These are phyloP conservation scores for Prosopocoilus inquinatus DNA, from an alignment of 2,888 invertebrate genomes.

Conservation along the genomic window DNA sequence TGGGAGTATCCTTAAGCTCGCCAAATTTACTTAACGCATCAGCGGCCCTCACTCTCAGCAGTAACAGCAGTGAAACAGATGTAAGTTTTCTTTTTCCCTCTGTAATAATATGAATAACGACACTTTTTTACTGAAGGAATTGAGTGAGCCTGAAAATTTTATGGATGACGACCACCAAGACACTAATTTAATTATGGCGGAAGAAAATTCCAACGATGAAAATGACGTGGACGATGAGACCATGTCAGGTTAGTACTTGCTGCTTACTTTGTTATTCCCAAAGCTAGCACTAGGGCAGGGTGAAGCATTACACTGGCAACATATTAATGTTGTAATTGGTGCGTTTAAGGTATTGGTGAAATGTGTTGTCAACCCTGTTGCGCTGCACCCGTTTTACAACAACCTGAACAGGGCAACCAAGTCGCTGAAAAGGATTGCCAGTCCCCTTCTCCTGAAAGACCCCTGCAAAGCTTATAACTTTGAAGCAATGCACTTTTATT, in stretches of 20 bases:
- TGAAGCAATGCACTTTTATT: background rate
- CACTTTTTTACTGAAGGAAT: conserved; percentile 44
- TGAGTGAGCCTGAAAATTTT: conserved; percentile 64
- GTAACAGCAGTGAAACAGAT: conserved; percentile 46
- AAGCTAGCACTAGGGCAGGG: background rate
- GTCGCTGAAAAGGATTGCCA: conserved; percentile 43
- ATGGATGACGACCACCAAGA: conserved; percentile 56
- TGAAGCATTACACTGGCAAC: too few relatives aligned
- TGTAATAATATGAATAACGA: background rate
- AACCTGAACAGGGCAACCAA: conserved; percentile 38
- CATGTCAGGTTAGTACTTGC: conserved; percentile 64
- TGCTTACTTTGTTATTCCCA: background rate
- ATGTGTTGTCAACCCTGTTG: conserved; percentile 29
- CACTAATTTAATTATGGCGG: conserved; percentile 56
- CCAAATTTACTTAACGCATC: conserved; percentile 48
- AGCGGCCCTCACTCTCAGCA: conserved; percentile 46
- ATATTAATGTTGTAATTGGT: too few relatives aligned
- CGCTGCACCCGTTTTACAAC: conserved; percentile 22
- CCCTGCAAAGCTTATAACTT: conserved; percentile 14
- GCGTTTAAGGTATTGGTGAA: conserved; percentile 38
- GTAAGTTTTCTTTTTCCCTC: conserved; percentile 43
- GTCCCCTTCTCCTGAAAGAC: conserved; percentile 23
- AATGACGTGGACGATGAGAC: conserved; percentile 86
- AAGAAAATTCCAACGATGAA: conserved; percentile 74
- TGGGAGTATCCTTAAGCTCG: conserved; percentile 47